Base-by-base conservation (phyloP, 2,888 invertebrate species). In the Stenoptilia bipunctidactyla region DNA sequence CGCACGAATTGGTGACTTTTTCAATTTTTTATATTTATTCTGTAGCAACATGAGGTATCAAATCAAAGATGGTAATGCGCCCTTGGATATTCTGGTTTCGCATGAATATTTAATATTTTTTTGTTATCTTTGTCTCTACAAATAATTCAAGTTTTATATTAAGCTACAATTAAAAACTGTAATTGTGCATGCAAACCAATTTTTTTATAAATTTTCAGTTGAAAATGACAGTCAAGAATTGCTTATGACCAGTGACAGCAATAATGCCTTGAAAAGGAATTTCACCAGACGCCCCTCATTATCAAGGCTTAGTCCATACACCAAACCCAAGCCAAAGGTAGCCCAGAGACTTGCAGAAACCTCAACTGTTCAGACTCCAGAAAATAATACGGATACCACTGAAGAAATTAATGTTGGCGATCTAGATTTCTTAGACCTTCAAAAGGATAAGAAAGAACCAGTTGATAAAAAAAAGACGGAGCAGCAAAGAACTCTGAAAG, bases 141-240 rank as follows among this genome's bases (percentile, higher is more conserved):
- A n/a, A n/a, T n/a, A n/a, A n/a, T n/a, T n/a, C n/a, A n/a, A n/a
- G n/a, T n/a, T n/a, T n/a, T n/a, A n/a, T n/a, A n/a, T n/a, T n/a
- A n/a, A n/a, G n/a, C n/a, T n/a, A n/a, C n/a, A n/a, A n/a, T n/a
- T n/a, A n/a, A n/a, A n/a, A n/a, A n/a, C n/a, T n/a, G n/a, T n/a
- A n/a, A n/a, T n/a, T n/a, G n/a, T n/a, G n/a, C n/a, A 20, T 20
- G 3, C 20, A 20, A 20, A 20, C 20, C 4, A 20, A 20, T 5
- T 20, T 20, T 20, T 56, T 53, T 8, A n/a, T n/a, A 8, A 8
- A 12, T n/a, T 30, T 30, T 33, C 55, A 86, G 87, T 73, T 3
- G 87, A 87, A 51, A 76, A 67, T 38, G 87, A 88, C 34, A 87
- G 88, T 56, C 86, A 87, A 46, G 88, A 88, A 51, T 70, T 88